A percentile compares a stretch with the other conserved stretches of the same genome.
Conservation (phyloP, 2,113 vertebrate genomes). For the Callipepla californica region DNA sequence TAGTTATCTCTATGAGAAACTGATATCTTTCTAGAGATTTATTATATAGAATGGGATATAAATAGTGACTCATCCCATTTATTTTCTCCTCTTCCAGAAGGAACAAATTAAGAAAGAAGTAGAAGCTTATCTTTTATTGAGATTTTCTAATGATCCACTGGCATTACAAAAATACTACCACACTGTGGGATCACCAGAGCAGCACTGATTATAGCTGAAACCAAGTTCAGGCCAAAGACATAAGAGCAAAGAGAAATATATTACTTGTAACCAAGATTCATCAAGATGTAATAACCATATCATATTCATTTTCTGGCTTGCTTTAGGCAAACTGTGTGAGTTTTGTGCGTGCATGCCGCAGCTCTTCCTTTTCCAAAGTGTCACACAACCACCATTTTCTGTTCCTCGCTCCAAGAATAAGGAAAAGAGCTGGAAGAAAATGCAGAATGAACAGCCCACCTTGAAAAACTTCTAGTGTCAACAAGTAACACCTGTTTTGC, state of each 20-base stretch:
- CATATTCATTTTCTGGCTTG: not conserved
- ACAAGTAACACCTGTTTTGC: not conserved
- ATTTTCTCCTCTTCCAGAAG: slow-evolving; percentile 30
- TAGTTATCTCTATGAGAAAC: slow-evolving; percentile 49
- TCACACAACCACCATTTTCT: not conserved
- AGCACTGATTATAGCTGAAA: not conserved
- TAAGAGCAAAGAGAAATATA: not conserved
- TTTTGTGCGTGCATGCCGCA: not conserved
- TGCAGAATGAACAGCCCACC: not conserved
- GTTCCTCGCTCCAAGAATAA: not conserved
- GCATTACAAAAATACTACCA: not conserved
- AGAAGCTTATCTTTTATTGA: slow-evolving; percentile 1
- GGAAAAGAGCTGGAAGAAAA: not conserved
- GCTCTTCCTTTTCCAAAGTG: not conserved
- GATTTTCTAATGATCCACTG: not conserved
- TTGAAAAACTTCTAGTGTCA: not conserved
- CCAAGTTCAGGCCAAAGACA: not conserved
- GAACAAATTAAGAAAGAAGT: not conserved
- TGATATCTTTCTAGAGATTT: slow-evolving; percentile 46
- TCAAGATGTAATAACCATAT: not conserved
- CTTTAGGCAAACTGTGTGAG: not conserved
- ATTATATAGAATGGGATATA: slow-evolving; percentile 21
- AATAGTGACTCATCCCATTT: slow-evolving; percentile 21
- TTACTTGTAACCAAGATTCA: not conserved
- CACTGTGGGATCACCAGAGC: not conserved